Base-by-base conservation (phyloP, 1,140 invertebrate species). In the Colletes gigas region DNA sequence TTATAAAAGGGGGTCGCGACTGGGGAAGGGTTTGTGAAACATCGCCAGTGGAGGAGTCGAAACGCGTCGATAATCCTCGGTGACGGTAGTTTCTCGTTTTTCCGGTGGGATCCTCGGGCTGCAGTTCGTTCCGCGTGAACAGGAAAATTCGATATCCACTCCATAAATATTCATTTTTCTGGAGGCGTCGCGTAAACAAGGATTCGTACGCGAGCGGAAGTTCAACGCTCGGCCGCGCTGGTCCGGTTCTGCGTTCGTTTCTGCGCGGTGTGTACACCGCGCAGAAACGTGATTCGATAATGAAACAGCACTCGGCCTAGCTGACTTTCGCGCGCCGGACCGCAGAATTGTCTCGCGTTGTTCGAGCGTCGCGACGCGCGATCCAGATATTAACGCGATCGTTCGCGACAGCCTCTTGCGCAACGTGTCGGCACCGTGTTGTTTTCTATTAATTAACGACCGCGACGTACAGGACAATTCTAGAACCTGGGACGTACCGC, bases 241-340 rank as follows among this genome's bases (percentile, higher is more conserved):
- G 82, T 67, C 77, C 55, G 57, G 68, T 14, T 5, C 30, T 3
- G 60, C 76, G 70, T 76, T 81, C 66, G 67, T 59, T 76, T 67
- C 41, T 76, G 30, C 44, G 59, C 55, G 65, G 66, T 30, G 54
- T 15, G 83, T 57, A 57, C 66, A n/a, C 50, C 83, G 76, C 83
- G 85, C n/a, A 69, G 72, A 85, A 85, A 71, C 71, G 50, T 84
- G 83, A 85, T 85, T 85, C 72, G 83, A 85, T 85, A 85, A 85
- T 85, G 83, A 84, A 75, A 82, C 73, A 73, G 72, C 52, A 85
- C 83, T 82, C 73, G 82, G 60, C 8, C 76, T 66, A 54, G 59
- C 76, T 73, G 83, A 85, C 77, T 80, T 80, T 80, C 82, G 82
- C 41, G 74, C 57, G 39, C 19, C 6, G 17, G 55, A 63, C 60